A percentile compares a stretch with the other conserved stretches of the same genome.
Evolutionary conservation across 2,113 vertebrate species (phyloP).

Genomic region (Thinocorus orbignyianus): DNA sequence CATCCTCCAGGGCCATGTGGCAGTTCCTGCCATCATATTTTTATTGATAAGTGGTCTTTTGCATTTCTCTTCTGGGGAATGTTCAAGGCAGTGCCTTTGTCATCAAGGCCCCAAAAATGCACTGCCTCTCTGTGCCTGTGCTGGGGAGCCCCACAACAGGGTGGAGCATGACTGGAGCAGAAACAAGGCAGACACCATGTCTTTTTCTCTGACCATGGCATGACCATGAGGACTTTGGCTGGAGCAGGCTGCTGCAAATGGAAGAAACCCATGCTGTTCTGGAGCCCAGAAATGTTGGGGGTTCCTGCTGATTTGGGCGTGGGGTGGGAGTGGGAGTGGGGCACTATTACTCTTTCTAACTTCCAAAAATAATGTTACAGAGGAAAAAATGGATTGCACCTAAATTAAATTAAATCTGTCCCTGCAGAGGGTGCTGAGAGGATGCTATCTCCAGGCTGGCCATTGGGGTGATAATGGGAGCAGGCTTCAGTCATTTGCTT

Average conservation of each 20-base stretch:
- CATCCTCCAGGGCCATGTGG: not conserved
- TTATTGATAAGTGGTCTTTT: not conserved
- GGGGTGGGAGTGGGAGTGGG: no score
- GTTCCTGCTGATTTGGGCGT: not conserved
- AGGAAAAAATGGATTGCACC: not conserved
- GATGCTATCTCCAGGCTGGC: not conserved
- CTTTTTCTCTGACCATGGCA: not conserved
- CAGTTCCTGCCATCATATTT: fast-evolving
- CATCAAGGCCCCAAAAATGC: not conserved
- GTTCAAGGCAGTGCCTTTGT: not conserved
- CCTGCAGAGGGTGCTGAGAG: not conserved
- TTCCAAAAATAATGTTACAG: not conserved
- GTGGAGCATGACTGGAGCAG: not conserved
- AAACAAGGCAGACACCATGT: not conserved
- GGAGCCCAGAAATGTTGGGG: not conserved
- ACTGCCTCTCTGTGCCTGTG: not conserved
- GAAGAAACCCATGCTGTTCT: not conserved
- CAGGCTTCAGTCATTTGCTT: not conserved
- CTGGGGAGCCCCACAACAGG: not conserved
- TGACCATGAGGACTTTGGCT: not conserved
- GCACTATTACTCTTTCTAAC: not conserved
- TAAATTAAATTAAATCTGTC: not conserved
- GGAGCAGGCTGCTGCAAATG: not conserved
- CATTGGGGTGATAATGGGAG: not conserved
- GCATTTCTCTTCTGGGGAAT: not conserved